Evolutionary conservation across 1,140 invertebrate genomes (phyloP).

Genomic region (Frieseomelitta varia): DNA sequence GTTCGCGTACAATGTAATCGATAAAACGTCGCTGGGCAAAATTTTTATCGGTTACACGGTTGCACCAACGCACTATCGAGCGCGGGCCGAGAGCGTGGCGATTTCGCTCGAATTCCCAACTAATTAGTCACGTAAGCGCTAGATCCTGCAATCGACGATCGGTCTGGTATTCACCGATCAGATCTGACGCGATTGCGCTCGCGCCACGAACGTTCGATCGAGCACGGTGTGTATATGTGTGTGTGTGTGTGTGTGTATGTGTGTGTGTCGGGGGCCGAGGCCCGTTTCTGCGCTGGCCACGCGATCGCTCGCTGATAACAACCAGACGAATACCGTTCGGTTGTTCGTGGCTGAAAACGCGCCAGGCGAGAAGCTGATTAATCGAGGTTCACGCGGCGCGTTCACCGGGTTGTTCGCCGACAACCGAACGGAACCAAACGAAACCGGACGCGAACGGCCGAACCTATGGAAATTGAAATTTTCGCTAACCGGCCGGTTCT

Average conservation of each 20-base stretch:
- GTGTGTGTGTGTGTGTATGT: no score
- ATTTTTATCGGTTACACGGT: slow-evolving; percentile 49
- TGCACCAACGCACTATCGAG: slow-evolving; percentile 36
- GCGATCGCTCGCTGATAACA: slow-evolving; percentile 36
- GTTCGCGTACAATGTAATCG: slow-evolving; percentile 38
- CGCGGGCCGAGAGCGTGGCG: slow-evolving; percentile 20
- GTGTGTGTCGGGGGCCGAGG: no score
- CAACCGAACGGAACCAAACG: background rate
- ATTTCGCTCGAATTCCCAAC: slow-evolving; percentile 63
- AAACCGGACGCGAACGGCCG: background rate
- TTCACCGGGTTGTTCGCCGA: background rate
- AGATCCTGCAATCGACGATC: slow-evolving; percentile 58
- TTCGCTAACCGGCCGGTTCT: background rate
- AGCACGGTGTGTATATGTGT: background rate
- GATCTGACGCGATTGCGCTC: slow-evolving; percentile 49
- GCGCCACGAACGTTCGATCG: slow-evolving; percentile 42
- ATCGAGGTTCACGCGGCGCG: slow-evolving; percentile 19
- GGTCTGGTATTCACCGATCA: slow-evolving; percentile 59
- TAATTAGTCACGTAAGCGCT: slow-evolving; percentile 65
- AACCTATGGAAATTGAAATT: slow-evolving; percentile 21
- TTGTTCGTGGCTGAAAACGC: slow-evolving; percentile 17
- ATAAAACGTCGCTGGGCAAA: slow-evolving; percentile 46
- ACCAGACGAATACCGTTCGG: slow-evolving; percentile 3
- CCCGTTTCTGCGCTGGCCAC: slow-evolving; percentile 5
- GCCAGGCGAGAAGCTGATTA: slow-evolving; percentile 32